Percentiles rank a stretch among this genome's conserved stretches.
phyloP scores from a whole-genome alignment of 1,140 invertebrate species.

The Nasonia giraulti region DNA sequence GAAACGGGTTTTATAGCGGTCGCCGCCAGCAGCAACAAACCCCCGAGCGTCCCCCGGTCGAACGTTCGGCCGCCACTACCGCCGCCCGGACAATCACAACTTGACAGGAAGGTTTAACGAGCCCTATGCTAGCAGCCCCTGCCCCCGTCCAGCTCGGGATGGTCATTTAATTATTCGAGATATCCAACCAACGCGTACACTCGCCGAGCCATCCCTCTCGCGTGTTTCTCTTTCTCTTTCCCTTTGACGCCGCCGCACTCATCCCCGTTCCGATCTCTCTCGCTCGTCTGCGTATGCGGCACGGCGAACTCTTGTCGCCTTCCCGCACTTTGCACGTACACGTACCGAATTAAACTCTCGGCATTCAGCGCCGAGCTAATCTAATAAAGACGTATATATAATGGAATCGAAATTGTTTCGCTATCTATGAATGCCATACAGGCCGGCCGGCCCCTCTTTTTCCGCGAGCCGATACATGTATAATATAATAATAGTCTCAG shows the following conservation, averaged over 20 bases:
- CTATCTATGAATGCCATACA: slow-evolving; percentile 72
- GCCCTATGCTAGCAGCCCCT: slow-evolving; percentile 68
- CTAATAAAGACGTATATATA: slow-evolving; percentile 71
- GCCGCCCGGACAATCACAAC: slow-evolving; percentile 70
- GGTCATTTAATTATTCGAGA: slow-evolving; percentile 76
- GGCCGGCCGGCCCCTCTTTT: too few species aligned
- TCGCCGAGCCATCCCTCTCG: slow-evolving; percentile 43
- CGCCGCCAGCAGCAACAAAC: slow-evolving; percentile 60
- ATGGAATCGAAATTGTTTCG: slow-evolving; percentile 74
- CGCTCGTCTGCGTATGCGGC: slow-evolving; percentile 30
- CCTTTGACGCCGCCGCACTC: slow-evolving; percentile 24
- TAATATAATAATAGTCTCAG: too few species aligned
- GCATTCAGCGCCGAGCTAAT: slow-evolving; percentile 64
- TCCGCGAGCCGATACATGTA: too few species aligned
- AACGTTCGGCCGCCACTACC: slow-evolving; percentile 57
- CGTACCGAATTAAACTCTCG: not conserved
- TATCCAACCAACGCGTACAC: slow-evolving; percentile 61
- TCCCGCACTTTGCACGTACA: not conserved
- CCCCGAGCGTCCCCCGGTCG: slow-evolving; percentile 54
- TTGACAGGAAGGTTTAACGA: slow-evolving; percentile 74
- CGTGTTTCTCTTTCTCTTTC: slow-evolving; percentile 43
- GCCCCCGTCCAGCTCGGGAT: slow-evolving; percentile 64
- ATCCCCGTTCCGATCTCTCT: slow-evolving; percentile 39
- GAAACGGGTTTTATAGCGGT: slow-evolving; percentile 70
- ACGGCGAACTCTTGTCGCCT: slow-evolving; percentile 20